Evolutionary conservation across 2,113 vertebrate genomes (phyloP), one percentile per base, ranked within the genome.

Genomic region (Dissostichus mawsoni): DNA sequence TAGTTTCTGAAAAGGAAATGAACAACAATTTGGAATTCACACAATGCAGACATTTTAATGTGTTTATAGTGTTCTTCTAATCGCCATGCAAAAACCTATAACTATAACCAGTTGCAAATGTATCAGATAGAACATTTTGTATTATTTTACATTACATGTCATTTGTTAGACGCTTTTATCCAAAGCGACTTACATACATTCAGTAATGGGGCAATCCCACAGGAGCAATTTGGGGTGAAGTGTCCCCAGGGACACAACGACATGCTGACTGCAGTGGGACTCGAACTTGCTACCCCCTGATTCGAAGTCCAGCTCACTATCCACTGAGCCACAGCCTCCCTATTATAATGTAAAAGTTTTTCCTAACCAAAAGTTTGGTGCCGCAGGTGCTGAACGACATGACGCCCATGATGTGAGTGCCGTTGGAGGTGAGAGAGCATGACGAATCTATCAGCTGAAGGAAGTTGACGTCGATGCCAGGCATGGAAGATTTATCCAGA

Each of bases 351-450:
- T 6, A 18, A 63, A 55, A 5, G 12, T 36, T 50, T 23, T 8
- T 17, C 3, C 44, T 1, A 23, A 95, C 95, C 94, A 93, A 83
- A 0, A 91, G 5, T 29, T 61, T 58, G 1, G 95, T 96, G 44
- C 95, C 94, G 16, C 95, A 95, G 72, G 93, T 80, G 79, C 78
- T 90, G 80, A 94, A 89, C 0, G 92, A 92, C 64, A 94, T 88
- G 17, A 20, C 83, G 29, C 86, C 95, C 55, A 83, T 78, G 71
- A 95, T 91, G 85, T 95, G 92, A 1, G 94, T 93, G 50, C 1
- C 13, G 56, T 96, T 96, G 67, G 92, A 90, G 13, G 86, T 85
- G 7, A 95, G 90, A 0, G 91, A 91, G 72, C 95, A 95, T 0
- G 86, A 74, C 0, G 83, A 63, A 67, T 96, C 95, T 1, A 50